phyloP scores from a whole-genome alignment of 2,113 vertebrate species.

The Nesoenas mayeri region DNA sequence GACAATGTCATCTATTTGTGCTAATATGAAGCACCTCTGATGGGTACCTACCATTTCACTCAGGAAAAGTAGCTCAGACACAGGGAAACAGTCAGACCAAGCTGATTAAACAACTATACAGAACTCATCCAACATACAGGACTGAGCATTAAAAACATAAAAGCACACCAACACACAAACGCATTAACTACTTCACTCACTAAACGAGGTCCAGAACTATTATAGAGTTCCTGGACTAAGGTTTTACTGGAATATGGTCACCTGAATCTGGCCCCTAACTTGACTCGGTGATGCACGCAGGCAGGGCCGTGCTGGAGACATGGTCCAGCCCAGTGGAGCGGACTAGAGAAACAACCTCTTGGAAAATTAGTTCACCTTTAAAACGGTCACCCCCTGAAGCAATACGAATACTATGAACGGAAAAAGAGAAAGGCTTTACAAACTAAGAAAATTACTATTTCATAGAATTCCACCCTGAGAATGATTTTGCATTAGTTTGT shows the following conservation, averaged over 20 bases:
- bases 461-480: not conserved
- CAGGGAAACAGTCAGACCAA: not conserved
- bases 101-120: not conserved
- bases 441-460: not conserved
- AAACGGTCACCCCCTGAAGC: not conserved
- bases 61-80: not conserved
- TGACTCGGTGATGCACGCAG: not conserved
- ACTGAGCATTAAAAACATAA: not conserved
- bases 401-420: not conserved
- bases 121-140: not conserved
- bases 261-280: not conserved
- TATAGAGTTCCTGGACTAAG: not conserved
- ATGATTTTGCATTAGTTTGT: not conserved
- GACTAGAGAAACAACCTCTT: not conserved
- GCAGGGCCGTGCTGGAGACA: not conserved
- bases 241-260: not conserved
- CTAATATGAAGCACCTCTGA: not conserved
- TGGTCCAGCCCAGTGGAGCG: not conserved
- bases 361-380: not conserved
- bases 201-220: not conserved
- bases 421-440: not conserved
- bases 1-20: not conserved
- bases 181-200: not conserved
- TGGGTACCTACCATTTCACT: not conserved
- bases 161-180: not conserved